A percentile compares a stretch with the other conserved stretches of the same genome.
Evolutionary conservation across 2,888 invertebrate genomes (phyloP).

Genomic region (Seira musarum): DNA sequence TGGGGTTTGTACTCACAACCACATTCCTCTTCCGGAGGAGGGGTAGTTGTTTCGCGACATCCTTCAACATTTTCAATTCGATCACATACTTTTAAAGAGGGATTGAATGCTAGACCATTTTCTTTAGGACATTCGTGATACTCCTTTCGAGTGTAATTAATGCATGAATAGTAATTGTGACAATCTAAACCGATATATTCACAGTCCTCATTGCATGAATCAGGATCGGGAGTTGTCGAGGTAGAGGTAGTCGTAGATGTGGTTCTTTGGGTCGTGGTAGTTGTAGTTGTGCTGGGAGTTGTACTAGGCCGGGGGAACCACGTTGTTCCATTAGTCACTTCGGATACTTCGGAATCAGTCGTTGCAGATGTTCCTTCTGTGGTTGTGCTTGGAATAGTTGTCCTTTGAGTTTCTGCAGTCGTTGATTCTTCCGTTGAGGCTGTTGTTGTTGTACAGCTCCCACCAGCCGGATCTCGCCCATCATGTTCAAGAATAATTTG

Average conservation of each 20-base stretch:
- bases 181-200: constrained; percentile 24
- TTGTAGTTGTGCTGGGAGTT: too few species aligned
- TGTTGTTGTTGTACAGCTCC: too few species aligned
- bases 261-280: too few species aligned
- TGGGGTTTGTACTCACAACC: constrained; percentile 25
- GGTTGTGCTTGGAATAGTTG: too few species aligned
- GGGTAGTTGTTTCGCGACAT: constrained; percentile 18
- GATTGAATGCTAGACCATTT: constrained; percentile 27
- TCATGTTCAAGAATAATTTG: too few species aligned
- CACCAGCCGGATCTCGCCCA: too few species aligned
- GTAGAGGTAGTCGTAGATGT: not conserved
- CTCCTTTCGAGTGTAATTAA: constrained; percentile 28
- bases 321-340: too few species aligned
- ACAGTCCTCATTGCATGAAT: constrained; percentile 27
- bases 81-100: constrained; percentile 8
- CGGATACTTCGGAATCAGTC: too few species aligned
- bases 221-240: not conserved
- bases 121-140: constrained; percentile 22
- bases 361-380: too few species aligned
- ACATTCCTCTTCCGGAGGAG: constrained; percentile 18
- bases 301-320: too few species aligned
- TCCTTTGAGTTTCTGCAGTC: too few species aligned
- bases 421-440: too few species aligned
- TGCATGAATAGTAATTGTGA: constrained; percentile 26
- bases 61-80: constrained; percentile 23